Evolutionary conservation across 1,140 invertebrate species (phyloP).

Genomic region (Cyclina sinensis): DNA sequence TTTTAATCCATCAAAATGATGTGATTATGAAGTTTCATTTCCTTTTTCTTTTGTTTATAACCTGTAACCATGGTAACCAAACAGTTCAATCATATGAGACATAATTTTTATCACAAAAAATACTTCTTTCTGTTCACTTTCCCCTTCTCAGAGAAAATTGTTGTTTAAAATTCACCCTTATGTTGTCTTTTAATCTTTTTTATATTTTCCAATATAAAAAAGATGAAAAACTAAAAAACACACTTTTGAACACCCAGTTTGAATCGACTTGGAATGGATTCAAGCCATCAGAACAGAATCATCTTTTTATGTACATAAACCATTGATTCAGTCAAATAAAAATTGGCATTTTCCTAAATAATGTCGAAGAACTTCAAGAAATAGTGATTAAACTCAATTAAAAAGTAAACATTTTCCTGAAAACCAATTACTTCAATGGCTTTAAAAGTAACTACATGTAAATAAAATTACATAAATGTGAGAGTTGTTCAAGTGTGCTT

Average conservation of each 20-base stretch:
- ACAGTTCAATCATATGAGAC: constrained; percentile 42
- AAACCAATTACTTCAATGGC: not conserved
- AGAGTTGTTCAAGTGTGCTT: not conserved
- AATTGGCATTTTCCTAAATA: not conserved
- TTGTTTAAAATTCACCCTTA: no score
- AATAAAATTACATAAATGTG: constrained; percentile 4
- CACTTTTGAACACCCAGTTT: not conserved
- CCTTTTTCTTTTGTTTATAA: constrained; percentile 44
- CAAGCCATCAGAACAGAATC: not conserved
- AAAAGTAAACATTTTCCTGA: not conserved
- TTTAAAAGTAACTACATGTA: not conserved
- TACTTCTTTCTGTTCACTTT: not conserved
- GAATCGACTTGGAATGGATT: not conserved
- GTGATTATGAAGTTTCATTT: constrained; percentile 53
- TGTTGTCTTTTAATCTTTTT: not conserved
- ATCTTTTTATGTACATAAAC: not conserved
- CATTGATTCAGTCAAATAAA: not conserved
- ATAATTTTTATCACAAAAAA: not conserved
- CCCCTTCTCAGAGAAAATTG: no score
- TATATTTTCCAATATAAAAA: not conserved
- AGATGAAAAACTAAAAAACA: not conserved
- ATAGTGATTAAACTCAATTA: not conserved
- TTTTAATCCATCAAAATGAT: constrained; percentile 48
- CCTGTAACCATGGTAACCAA: constrained; percentile 42
- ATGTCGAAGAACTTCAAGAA: not conserved